phyloP scores from a whole-genome alignment of 2,113 vertebrate genomes.

The Nyctereutes procyonoides region DNA sequence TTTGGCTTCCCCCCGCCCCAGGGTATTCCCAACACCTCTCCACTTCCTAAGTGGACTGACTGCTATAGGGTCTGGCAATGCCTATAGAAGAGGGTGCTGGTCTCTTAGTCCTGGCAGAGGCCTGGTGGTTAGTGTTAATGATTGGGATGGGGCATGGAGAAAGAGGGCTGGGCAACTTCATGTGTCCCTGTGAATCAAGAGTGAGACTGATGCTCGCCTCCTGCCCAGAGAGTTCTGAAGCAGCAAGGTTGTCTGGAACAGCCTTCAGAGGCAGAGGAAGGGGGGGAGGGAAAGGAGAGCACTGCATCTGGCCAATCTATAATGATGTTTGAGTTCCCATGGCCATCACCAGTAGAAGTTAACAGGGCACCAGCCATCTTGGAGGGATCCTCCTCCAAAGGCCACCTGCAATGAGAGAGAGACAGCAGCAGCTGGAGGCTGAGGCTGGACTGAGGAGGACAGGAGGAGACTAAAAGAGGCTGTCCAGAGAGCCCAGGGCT shows the following conservation, averaged over 20 bases:
- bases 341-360: background rate
- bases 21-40: background rate
- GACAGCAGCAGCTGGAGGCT: background rate
- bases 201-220: background rate
- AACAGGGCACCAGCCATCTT: background rate
- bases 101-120: background rate
- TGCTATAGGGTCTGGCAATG: background rate
- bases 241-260: background rate
- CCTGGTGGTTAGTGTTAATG: background rate
- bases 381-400: background rate
- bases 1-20: background rate
- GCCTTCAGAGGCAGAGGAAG: no score
- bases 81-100: background rate
- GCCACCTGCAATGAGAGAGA: background rate
- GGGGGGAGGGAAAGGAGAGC: background rate
- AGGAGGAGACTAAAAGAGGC: background rate
- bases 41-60: background rate
- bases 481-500: background rate
- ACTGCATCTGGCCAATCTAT: background rate
- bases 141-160: background rate
- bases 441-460: background rate
- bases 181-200: background rate
- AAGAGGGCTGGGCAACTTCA: background rate
- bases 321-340: background rate
- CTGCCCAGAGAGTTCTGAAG: background rate